phyloP scores from a whole-genome alignment of 2,888 invertebrate genomes.

The Gnatocerus cornutus region DNA sequence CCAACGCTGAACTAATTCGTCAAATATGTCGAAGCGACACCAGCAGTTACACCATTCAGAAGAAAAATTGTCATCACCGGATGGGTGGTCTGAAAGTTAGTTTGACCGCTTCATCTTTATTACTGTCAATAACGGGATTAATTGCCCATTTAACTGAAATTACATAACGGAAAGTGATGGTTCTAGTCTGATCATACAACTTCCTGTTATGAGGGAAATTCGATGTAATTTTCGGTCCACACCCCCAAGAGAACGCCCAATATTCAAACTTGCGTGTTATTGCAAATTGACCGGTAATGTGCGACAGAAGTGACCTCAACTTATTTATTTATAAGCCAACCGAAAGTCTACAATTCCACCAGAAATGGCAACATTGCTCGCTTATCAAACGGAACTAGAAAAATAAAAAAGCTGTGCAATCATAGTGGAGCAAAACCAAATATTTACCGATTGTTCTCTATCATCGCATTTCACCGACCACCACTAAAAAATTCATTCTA shows the following conservation, averaged over 20 bases:
- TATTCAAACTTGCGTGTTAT: slow-evolving; percentile 1
- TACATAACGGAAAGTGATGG: slow-evolving; percentile 8
- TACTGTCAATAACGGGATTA: slow-evolving; percentile 30
- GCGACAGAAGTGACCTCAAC: neutral
- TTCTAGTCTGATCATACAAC: slow-evolving; percentile 13
- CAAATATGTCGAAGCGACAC: slow-evolving; percentile 24
- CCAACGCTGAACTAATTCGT: slow-evolving; percentile 19
- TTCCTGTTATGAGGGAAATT: slow-evolving; percentile 26
- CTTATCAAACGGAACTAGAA: too few relatives aligned
- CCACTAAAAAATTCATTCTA: neutral
- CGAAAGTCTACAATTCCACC: too few relatives aligned
- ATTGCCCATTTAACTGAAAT: slow-evolving; percentile 30
- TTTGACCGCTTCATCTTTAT: slow-evolving; percentile 17
- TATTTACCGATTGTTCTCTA: too few relatives aligned
- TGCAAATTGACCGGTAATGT: slow-evolving; percentile 9
- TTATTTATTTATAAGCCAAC: slow-evolving; percentile 19
- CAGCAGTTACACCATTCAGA: neutral
- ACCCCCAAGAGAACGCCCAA: slow-evolving; percentile 14
- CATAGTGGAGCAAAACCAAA: too few relatives aligned
- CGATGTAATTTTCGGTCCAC: slow-evolving; percentile 21
- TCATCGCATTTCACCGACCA: too few relatives aligned
- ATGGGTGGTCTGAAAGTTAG: too few relatives aligned
- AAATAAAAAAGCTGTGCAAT: too few relatives aligned
- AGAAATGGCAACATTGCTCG: too few relatives aligned
- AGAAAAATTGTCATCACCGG: slow-evolving; percentile 3